Conservation (phyloP, 2,888 invertebrate species). For the Epistrophe eligans region DNA sequence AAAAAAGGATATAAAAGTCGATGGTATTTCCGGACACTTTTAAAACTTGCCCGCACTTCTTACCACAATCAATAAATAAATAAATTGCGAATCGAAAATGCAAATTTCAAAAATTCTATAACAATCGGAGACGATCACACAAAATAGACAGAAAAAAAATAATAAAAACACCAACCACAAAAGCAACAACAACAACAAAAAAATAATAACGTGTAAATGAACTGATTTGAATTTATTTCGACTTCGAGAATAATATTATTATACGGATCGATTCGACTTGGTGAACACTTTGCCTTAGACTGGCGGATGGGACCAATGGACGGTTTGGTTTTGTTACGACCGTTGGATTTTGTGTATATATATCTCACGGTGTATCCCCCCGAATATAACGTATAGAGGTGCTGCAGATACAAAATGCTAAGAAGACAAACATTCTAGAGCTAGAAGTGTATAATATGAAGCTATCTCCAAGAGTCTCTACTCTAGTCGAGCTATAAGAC, state of each 20-base stretch:
- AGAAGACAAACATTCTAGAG: conserved; percentile 56
- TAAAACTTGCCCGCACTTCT: conserved; percentile 14
- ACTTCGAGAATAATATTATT: conserved; percentile 11
- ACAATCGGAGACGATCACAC: conserved; percentile 26
- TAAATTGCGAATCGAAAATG: conserved; percentile 67
- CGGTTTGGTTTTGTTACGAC: conserved; percentile 74
- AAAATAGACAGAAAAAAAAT: neutral
- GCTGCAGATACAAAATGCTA: conserved; percentile 12
- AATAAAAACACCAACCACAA: conserved; percentile 15
- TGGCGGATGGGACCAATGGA: conserved; percentile 67
- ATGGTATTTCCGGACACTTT: conserved; percentile 50
- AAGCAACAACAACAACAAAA: conserved; percentile 3
- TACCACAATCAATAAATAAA: conserved; percentile 44
- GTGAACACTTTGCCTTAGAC: conserved; percentile 71
- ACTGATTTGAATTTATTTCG: conserved; percentile 41
- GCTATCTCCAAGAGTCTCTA: conserved; percentile 49
- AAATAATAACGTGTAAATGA: neutral
- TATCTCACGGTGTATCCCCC: conserved; percentile 59
- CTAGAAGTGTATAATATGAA: conserved; percentile 25
- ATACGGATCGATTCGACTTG: conserved; percentile 70
- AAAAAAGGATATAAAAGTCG: conserved; percentile 19
- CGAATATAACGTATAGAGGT: neutral
- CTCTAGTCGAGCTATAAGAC: conserved; percentile 5
- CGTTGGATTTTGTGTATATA: conserved; percentile 51
- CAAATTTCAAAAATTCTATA: conserved; percentile 71